Evolutionary conservation across 2,888 invertebrate species (phyloP), one percentile per base, ranked within the genome.

Genomic region (Molorchus minor): DNA sequence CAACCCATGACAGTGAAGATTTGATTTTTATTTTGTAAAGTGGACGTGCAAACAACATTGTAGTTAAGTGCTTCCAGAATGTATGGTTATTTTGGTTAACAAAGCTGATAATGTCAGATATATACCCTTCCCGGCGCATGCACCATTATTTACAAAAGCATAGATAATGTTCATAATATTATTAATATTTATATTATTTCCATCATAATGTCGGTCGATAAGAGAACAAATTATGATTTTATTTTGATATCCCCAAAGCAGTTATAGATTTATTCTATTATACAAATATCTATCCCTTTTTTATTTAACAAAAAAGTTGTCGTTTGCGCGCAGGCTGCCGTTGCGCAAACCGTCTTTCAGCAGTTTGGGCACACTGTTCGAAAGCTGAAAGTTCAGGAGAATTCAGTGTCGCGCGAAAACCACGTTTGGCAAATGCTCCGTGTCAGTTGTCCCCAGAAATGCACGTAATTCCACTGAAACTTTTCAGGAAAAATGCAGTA

Each of bases 361-460:
- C 25, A 38, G 12, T 54, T 58, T 56, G 19, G 61, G 47, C 49
- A 51, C 46, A 43, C 61, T 55, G 43, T 56, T 56, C 54, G 35
- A 58, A 63, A 43, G 52, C 56, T 54, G 56, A 58, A 65, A 62
- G 53, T 61, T 65, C 53, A 45, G 53, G 41, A 38, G 52, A 57
- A 60, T 62, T 64, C 67, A 69, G 69, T 69, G 55, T 58, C 60
- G 67, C 64, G 64, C 56, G 44, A 60, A 61, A 58, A 49, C 40
- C 47, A 49, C 45, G 52, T 47, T 47, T 56, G 47, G 40, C 25
- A 29, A 58, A 57, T 55, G 57, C 41, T 41, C n/a, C 36, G 55
- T 33, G 56, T 44, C 45, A 46, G 33, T 30, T 51, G 45, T 46
- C 29, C 20, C 46, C 20, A 13, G 30, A 52, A 41, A 45, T 53